Evolutionary conservation across 1,140 invertebrate genomes (phyloP).

Genomic region (Archegozetes longisetosus): DNA sequence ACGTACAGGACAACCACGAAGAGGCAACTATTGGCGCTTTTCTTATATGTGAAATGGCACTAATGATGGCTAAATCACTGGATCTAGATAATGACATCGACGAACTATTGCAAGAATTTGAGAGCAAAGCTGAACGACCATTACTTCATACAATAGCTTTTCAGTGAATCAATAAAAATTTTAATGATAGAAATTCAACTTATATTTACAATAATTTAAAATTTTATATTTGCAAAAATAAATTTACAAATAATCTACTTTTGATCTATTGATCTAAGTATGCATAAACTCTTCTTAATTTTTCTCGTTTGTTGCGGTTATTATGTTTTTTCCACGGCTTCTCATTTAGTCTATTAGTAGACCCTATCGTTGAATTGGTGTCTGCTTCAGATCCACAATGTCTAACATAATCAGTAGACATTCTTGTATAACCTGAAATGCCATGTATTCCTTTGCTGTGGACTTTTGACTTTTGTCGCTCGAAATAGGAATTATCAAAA

Average conservation of each 20-base stretch:
- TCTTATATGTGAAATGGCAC: constrained; percentile 84
- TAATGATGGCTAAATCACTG: constrained; percentile 66
- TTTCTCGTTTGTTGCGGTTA: constrained; percentile 69
- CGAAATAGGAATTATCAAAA: constrained; percentile 22
- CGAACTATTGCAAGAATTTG: constrained; percentile 88
- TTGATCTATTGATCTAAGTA: constrained; percentile 35
- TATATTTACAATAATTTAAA: not conserved
- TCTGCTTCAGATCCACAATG: too few species aligned
- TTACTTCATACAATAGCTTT: constrained; percentile 86
- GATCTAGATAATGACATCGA: constrained; percentile 98
- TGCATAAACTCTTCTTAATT: constrained; percentile 57
- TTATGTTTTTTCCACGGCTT: constrained; percentile 72
- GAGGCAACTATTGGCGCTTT: constrained; percentile 99
- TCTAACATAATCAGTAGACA: not conserved
- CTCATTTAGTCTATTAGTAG: constrained; percentile 11
- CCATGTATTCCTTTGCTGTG: constrained; percentile 20
- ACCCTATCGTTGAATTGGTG: too few species aligned
- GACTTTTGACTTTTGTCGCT: constrained; percentile 15
- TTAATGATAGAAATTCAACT: not conserved
- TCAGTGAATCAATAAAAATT: constrained; percentile 41
- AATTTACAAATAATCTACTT: not conserved
- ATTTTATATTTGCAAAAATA: not conserved
- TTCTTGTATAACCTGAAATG: constrained; percentile 11
- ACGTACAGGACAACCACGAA: constrained; percentile 99
- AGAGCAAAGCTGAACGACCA: constrained; percentile 64